Conservation (phyloP, 2,113 vertebrate species). For the Dipodomys spectabilis region DNA sequence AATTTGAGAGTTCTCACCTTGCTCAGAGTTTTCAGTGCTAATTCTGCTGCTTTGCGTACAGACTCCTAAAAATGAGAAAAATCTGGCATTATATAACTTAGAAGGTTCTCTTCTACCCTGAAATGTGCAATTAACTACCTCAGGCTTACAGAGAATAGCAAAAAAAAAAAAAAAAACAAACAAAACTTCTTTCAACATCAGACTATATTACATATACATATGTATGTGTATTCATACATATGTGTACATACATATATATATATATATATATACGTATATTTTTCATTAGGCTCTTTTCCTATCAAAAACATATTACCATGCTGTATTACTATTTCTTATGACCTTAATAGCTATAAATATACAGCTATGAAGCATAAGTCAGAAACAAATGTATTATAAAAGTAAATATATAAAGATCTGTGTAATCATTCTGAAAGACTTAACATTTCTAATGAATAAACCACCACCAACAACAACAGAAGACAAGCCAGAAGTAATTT, state of each 20-base stretch:
- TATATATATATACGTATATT: not conserved
- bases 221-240: no score
- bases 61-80: constrained; percentile 91
- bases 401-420: constrained; percentile 18
- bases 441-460: constrained; percentile 44
- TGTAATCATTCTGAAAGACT: constrained; percentile 31
- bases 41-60: constrained; percentile 96
- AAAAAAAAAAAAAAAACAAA: not conserved
- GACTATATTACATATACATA: not conserved
- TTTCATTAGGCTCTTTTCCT: not conserved
- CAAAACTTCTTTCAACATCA: not conserved
- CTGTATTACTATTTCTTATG: not conserved
- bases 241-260: no score
- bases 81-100: not conserved
- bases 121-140: not conserved
- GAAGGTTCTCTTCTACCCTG: not conserved
- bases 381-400: constrained; percentile 48
- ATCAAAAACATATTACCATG: not conserved
- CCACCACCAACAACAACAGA: not conserved
- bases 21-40: constrained; percentile 96
- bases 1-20: constrained; percentile 89
- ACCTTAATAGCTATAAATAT: constrained; percentile 26
- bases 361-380: not conserved
- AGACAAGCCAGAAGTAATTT: constrained; percentile 5
- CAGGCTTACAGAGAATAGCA: not conserved